These are phyloP conservation scores for Noctua pronuba DNA, from an alignment of 2,888 invertebrate species.

Conservation along the genomic window DNA sequence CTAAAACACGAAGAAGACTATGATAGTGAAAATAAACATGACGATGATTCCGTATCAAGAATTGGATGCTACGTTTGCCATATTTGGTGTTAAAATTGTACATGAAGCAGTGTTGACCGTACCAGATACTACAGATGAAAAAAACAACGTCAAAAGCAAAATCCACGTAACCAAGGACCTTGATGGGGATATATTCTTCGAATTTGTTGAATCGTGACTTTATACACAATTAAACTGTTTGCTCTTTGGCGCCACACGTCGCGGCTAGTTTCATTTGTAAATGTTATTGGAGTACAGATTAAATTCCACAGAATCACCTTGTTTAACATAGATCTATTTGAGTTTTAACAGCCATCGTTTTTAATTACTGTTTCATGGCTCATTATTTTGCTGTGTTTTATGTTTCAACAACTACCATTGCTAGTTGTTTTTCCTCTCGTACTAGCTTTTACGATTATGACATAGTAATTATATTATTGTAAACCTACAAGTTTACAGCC, in stretches of 20 bases:
- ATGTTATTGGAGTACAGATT: constrained; percentile 80
- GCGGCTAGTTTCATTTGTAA: constrained; percentile 81
- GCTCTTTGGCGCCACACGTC: constrained; percentile 85
- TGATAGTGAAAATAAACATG: background rate
- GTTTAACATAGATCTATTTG: constrained; percentile 73
- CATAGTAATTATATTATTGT: constrained; percentile 39
- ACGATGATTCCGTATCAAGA: constrained; percentile 3
- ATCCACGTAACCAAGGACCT: constrained; percentile 58
- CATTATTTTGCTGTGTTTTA: constrained; percentile 71
- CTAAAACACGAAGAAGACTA: constrained; percentile 7
- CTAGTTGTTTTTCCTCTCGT: constrained; percentile 58
- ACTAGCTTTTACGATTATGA: constrained; percentile 45
- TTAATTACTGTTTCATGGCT: constrained; percentile 76
- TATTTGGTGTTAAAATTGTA: constrained; percentile 3
- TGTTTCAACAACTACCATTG: constrained; percentile 64
- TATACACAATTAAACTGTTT: constrained; percentile 87
- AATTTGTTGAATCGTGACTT: constrained; percentile 84
- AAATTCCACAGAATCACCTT: constrained; percentile 77
- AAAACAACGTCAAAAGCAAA: constrained; percentile 48
- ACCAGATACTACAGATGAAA: constrained; percentile 50
- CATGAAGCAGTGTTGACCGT: constrained; percentile 37
- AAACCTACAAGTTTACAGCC: constrained; percentile 34
- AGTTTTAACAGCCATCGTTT: constrained; percentile 67
- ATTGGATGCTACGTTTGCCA: constrained; percentile 12
- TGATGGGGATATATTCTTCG: constrained; percentile 67